These are phyloP conservation scores for Quadroppia sp. DNA, from an alignment of 2,888 invertebrate species.

Conservation along the genomic window DNA sequence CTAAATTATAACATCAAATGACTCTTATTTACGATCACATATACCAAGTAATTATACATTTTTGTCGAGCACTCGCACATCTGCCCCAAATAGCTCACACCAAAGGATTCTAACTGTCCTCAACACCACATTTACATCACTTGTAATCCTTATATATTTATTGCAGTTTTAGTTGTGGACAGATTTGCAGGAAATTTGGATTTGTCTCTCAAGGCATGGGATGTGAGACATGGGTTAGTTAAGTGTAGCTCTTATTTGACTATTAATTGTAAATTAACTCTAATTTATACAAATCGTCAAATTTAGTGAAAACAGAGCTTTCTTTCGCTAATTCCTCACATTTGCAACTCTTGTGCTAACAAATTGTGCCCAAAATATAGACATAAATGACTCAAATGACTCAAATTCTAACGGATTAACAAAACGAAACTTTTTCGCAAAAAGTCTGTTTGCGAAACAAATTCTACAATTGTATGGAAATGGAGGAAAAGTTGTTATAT, in stretches of 20 bases:
- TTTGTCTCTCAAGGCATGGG: neutral
- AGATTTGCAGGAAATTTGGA: slow-evolving; percentile 28
- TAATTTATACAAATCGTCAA: slow-evolving; percentile 12
- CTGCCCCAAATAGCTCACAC: slow-evolving; percentile 31
- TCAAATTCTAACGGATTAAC: neutral
- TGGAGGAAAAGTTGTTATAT: no score
- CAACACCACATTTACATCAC: slow-evolving; percentile 14
- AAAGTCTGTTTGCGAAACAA: slow-evolving; percentile 7
- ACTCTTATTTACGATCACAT: neutral
- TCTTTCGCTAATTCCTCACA: slow-evolving; percentile 1
- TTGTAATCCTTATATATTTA: slow-evolving; percentile 34
- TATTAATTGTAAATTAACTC: neutral
- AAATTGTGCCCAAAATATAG: neutral
- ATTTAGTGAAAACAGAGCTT: slow-evolving; percentile 30
- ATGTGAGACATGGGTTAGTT: neutral
- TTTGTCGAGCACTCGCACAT: slow-evolving; percentile 1
- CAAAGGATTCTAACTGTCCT: slow-evolving; percentile 17
- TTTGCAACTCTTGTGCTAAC: slow-evolving; percentile 1
- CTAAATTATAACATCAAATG: slow-evolving; percentile 13
- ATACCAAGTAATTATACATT: slow-evolving; percentile 10
- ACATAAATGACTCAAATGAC: neutral
- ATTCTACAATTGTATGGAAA: neutral
- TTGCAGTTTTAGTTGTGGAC: slow-evolving; percentile 14
- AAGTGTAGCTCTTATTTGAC: slow-evolving; percentile 6
- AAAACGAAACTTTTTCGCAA: no score